Base-by-base conservation (phyloP, 2,888 invertebrate genomes). In the Limnephilus auricula region DNA sequence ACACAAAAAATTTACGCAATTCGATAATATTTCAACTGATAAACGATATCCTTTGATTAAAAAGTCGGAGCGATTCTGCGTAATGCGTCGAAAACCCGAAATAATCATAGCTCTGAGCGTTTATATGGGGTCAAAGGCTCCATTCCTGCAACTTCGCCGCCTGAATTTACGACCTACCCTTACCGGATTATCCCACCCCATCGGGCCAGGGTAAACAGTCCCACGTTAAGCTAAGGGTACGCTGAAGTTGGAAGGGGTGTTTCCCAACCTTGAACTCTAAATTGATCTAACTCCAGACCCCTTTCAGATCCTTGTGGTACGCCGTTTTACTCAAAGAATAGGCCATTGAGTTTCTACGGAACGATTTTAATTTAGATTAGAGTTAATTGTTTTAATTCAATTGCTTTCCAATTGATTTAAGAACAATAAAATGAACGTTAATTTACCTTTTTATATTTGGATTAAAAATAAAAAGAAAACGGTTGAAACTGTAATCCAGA, bases 351-450 rank as follows among this genome's bases (percentile, higher is more conserved):
- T 32, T 82, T 82, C 82, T 25, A 25, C 34, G 15, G 34, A 4
- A 34, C 34, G 82, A 82, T 82, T 82, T 82, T 82, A 82, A 82
- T 82, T 82, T 34, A 82, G 82, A 82, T 82, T 34, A n/a, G 82
- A 34, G 18, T 32, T 34, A 34, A 82, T 82, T 34, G 82, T 82
- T 82, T 34, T 34, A 82, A 25, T 82, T 25, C 25, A 32, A 82
- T 32, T 82, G 34, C 9, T 65, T n/a, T 65, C 65, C 25, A 65
- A 65, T 65, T 65, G 65, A 65, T 65, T 65, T 25, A 65, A 65
- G 18, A 50, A 50, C 18, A 50, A 50, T 50, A 1, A 5, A 50
- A 50, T 50, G 50, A 50, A 50, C 5, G 4, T 65, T 9, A 25
- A 65, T 65, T 3, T n/a, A 65, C 65, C 25, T n/a, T 65, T 65